These are phyloP conservation scores for Rhyacophila brunnea DNA, from an alignment of 1,140 invertebrate species.

Conservation along the genomic window DNA sequence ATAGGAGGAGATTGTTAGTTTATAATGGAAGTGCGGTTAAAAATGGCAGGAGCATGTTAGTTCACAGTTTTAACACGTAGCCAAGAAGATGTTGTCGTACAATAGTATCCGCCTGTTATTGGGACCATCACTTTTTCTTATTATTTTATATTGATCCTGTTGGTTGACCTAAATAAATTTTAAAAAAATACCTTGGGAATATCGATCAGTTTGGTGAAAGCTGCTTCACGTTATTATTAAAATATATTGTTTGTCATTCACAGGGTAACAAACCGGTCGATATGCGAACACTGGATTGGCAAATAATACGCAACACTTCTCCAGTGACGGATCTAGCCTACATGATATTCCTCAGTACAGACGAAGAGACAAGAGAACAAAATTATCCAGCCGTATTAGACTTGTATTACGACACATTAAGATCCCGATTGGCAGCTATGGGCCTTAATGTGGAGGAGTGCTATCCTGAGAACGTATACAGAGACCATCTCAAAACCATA, in stretches of 20 bases:
- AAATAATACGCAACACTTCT: conserved; percentile 45
- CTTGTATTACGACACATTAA: conserved; percentile 42
- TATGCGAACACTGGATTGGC: conserved; percentile 47
- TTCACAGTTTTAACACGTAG: too few species aligned
- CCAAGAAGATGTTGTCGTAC: too few species aligned
- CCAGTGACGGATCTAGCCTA: conserved; percentile 50
- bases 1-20: too few species aligned
- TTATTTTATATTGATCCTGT: too few species aligned
- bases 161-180: too few species aligned
- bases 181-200: too few species aligned
- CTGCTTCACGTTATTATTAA: too few species aligned
- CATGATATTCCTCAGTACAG: conserved; percentile 46
- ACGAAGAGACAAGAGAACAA: conserved; percentile 37
- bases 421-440: background rate
- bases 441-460: conserved; percentile 4
- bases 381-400: conserved; percentile 43
- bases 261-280: conserved; percentile 33
- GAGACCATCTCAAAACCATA: conserved; percentile 1
- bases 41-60: too few species aligned
- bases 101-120: too few species aligned
- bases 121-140: too few species aligned
- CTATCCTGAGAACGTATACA: conserved; percentile 11
- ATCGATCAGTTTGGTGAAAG: too few species aligned
- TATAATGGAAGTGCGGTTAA: too few species aligned
- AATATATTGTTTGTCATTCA: conserved; percentile 7